phyloP scores from a whole-genome alignment of 2,888 invertebrate species.

The Spisula solida region DNA sequence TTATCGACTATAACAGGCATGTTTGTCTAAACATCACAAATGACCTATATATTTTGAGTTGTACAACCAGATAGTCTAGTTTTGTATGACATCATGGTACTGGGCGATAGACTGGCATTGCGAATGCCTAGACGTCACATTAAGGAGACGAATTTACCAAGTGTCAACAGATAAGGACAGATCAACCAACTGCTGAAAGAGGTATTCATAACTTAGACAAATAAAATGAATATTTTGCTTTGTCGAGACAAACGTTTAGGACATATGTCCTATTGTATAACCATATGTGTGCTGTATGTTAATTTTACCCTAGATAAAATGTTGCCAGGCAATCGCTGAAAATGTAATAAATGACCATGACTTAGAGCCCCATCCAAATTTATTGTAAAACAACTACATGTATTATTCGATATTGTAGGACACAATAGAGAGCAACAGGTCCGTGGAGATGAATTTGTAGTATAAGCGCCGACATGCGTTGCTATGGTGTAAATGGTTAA shows the following conservation, averaged over 20 bases:
- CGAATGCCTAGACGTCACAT: conserved; percentile 47
- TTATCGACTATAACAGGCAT: conserved; percentile 35
- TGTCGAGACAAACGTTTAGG: neutral
- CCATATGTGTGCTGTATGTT: no score
- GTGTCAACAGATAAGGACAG: conserved; percentile 42
- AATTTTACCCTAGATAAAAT: no score
- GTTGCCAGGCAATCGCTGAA: no score
- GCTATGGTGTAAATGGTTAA: no score
- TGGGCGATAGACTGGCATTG: conserved; percentile 40
- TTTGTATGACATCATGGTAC: neutral
- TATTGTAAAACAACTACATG: no score
- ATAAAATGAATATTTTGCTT: conserved; percentile 5
- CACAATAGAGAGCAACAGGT: no score
- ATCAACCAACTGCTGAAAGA: conserved; percentile 23
- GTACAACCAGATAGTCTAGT: conserved; percentile 18
- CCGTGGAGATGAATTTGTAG: no score
- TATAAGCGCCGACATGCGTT: no score
- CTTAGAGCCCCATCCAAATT: no score
- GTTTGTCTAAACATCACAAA: neutral
- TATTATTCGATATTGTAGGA: no score
- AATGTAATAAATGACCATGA: no score
- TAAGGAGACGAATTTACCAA: conserved; percentile 35
- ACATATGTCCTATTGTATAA: neutral
- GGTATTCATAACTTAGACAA: conserved; percentile 31
- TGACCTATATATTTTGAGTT: conserved; percentile 14